Evolutionary conservation across 1,140 invertebrate genomes (phyloP), one percentile per base, ranked within the genome.

Genomic region (Campodea augens): DNA sequence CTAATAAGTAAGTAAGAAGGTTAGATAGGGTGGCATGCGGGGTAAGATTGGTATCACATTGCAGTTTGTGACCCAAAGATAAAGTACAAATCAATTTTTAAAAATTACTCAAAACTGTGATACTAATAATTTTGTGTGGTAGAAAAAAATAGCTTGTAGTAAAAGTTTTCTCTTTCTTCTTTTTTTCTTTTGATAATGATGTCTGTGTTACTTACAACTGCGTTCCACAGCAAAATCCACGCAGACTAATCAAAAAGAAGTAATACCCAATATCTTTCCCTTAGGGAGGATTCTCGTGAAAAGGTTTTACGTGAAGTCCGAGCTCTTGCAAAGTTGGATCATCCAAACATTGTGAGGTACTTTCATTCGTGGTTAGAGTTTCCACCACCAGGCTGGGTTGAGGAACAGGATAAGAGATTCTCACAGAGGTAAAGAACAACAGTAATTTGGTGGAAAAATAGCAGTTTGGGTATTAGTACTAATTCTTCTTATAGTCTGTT

Each of bases 291-390:
- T 45, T 78, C 81, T 4, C 70, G 82, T 50, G 80, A 91, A 37
- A 74, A 81, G 25, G 89, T 97, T 0, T 73, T 93, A 65, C 70
- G 93, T 25, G 93, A 98, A 67, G 92, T 96, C 0, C 80, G 82
- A 55, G 89, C 90, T 0, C 62, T 97, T 12, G 92, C 93, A 4
- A 89, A 86, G 60, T 66, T 97, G 39, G 91, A 98, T 49, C 92
- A 98, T 67, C 73, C 76, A 27, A 81, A 93, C 58, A 96, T 98
- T 52, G 91, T 97, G 10, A 68, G 92, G 12, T 96, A 92, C 60
- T 95, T 89, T 59, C 80, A 90, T 66, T 78, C 88, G 0, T 97
- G 91, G 92, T 60, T 89, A 0, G 91, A 97, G 63, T 74, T 74
- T 41, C 90, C 91, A 21, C 90, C 92, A 4, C 59, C 67, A 7